Evolutionary conservation across 2,797 vertebrate genomes (phyloP), one percentile per base, ranked within the genome.

Genomic region (Microctenopoma lineatum): DNA sequence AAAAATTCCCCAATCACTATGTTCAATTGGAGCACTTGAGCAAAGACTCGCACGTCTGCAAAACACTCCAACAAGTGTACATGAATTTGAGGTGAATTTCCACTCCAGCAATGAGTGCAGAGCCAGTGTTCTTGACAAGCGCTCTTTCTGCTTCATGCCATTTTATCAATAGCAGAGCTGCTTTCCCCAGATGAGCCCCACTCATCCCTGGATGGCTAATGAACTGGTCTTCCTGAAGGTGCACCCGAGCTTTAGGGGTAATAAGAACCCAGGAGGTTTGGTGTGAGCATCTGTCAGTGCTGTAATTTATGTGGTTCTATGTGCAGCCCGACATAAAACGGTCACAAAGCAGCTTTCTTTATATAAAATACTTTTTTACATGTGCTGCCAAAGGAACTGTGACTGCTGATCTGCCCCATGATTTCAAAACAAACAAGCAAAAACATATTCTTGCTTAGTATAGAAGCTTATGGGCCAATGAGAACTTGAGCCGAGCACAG

Each of bases 51-150:
- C 7, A 51, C 3, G 5, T 66, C 75, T 60, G 27, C 27, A 26
- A 16, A 73, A 77, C 73, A 81, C 62, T 51, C 58, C 21, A 50
- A 76, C 57, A 57, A 25, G 65, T 84, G 32, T 75, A 71, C 81
- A 75, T 59, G 39, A 77, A 74, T 76, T 59, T 57, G 29, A 39
- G 69, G 38, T 73, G 57, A 54, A 68, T 29, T 52, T 61, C 55
- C 47, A 58, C 60, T 54, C 94, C 95, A 95, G 87, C 95, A 96
- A 91, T 93, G 55, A 46, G 66, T 8, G 1, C 42, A 61, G 77
- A 42, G 70, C 67, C 57, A 55, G 38, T 56, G 54, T 63, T 81
- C 84, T 46, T 84, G 72, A 81, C 77, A 79, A 45, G 41, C 67
- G 52, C 32, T 83, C 70, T 84, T 81, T 88, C 84, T 84, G 84